Base-by-base conservation (phyloP, 2,888 invertebrate genomes). In the Halocaridina rubra region DNA sequence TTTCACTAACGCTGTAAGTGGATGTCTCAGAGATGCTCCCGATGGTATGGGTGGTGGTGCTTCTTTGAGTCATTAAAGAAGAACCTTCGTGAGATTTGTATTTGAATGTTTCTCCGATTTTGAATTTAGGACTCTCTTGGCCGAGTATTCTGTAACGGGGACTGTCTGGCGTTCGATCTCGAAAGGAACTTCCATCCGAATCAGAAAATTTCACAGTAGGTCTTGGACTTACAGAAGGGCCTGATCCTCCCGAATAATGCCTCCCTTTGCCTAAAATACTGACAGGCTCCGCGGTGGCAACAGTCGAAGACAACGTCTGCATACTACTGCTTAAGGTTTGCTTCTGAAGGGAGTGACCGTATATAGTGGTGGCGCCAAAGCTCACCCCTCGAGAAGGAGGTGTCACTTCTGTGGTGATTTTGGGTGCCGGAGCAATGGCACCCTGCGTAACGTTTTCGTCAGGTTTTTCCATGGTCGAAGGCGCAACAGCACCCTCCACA, bases 161-260 rank as follows among this genome's bases (percentile, higher is more conserved):
- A 53, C 81, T 86, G 30, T 81, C 85, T 16, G 81, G 81, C 16
- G 85, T 64, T 13, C 85, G 80, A 24, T 74, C 79, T 67, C 80
- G 46, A n/a, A 39, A 72, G 10, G n/a, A 22, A 8, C 53, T 61
- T 27, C 77, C 81, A 33, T 79, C 75, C 3, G 86, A 81, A 67
- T 86, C 86, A 4, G 78, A 39, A 71, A 86, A 86, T 69, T 86
- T 86, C 59, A 86, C 86, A 13, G 72, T 86, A 67, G 81, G 86
- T 53, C 81, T 78, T 8, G 81, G 78, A 33, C 86, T 81, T n/a
- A 53, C 64, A 2, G 86, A 74, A 27, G 46, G 24, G 16, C 77
- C 61, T 8, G 75, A 46, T 8, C 69, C 59, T 0, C 71, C 57
- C 10, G 81, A 81, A 74, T 81, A 57, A 32, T 81, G 81, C 46